Conservation (phyloP, 2,797 vertebrate genomes). For the Lepus townsendii region DNA sequence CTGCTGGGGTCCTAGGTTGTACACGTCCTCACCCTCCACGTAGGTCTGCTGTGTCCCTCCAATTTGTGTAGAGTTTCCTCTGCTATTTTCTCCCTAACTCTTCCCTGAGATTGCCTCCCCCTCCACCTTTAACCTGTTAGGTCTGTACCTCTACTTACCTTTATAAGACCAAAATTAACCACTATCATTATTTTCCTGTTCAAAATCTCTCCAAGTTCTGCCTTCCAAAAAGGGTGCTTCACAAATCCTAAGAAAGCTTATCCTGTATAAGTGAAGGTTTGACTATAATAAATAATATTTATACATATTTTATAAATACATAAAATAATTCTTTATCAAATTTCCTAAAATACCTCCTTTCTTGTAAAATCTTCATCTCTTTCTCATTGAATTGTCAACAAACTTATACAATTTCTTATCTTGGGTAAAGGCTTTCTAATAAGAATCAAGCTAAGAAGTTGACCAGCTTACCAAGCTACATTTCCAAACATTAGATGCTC, state of each 20-base stretch:
- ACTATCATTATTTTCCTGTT: constrained; percentile 7
- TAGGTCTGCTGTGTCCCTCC: too few relatives aligned
- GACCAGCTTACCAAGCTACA: background rate
- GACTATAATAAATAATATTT: background rate
- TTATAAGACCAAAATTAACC: background rate
- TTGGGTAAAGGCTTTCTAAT: background rate
- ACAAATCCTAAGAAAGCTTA: background rate
- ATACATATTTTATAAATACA: too few relatives aligned
- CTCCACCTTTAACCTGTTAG: too few relatives aligned
- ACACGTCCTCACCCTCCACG: too few relatives aligned
- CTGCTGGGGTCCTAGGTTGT: too few relatives aligned
- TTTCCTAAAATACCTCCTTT: background rate
- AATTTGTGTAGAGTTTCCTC: too few relatives aligned
- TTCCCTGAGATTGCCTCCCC: too few relatives aligned
- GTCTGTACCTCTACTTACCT: background rate
- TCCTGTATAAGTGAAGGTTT: background rate
- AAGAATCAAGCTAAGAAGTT: background rate
- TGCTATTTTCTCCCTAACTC: too few relatives aligned
- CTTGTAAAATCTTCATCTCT: background rate
- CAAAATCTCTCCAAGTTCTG: background rate
- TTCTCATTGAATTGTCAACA: background rate
- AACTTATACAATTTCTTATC: background rate
- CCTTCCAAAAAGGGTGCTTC: background rate
- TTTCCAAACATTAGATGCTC: background rate
- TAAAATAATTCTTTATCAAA: constrained; percentile 1